These are phyloP conservation scores for Lophotis ruficrista DNA, from an alignment of 2,113 vertebrate species.

Conservation along the genomic window DNA sequence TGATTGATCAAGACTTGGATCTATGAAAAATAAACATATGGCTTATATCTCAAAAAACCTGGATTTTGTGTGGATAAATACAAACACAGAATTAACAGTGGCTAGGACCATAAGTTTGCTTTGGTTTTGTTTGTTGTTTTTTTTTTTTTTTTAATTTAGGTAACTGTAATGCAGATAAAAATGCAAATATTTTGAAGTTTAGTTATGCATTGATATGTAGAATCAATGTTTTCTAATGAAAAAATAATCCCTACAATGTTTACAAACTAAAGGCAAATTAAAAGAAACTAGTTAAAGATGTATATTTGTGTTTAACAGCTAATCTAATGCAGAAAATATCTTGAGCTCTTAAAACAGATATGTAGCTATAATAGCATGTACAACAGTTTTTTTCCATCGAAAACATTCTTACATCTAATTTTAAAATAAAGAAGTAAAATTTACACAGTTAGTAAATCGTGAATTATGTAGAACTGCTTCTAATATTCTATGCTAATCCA, in stretches of 20 bases:
- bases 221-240: neutral
- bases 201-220: neutral
- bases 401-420: neutral
- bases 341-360: neutral
- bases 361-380: neutral
- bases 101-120: neutral
- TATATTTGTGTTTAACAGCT: neutral
- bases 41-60: neutral
- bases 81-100: neutral
- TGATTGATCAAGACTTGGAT: conserved; percentile 48
- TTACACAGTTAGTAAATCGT: neutral
- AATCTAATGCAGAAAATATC: neutral
- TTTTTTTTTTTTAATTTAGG: neutral
- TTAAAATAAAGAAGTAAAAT: neutral
- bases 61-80: neutral
- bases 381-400: neutral
- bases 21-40: conserved; percentile 3
- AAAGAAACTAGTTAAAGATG: neutral
- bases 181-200: conserved; percentile 15
- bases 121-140: neutral
- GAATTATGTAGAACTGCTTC: neutral
- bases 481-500: neutral
- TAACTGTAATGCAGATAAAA: conserved; percentile 14
- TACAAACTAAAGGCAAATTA: neutral
- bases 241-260: neutral